Conservation (phyloP, 2,797 vertebrate species). For the Phrynocephalus vlangalii region DNA sequence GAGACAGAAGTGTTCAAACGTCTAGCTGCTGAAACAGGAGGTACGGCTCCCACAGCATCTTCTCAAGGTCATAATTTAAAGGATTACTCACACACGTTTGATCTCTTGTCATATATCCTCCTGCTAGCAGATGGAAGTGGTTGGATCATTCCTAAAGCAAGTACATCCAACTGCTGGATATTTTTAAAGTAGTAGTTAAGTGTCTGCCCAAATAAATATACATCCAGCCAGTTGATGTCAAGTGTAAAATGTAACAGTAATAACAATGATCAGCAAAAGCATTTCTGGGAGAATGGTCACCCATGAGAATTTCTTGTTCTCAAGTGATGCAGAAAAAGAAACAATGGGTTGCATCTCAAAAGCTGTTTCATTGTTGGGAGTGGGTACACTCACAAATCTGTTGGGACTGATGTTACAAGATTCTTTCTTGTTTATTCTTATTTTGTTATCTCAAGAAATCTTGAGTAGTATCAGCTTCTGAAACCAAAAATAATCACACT, state of each 20-base stretch:
- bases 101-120: conserved; percentile 49
- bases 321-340: background rate
- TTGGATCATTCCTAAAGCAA: conserved; percentile 56
- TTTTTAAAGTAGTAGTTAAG: conserved; percentile 1
- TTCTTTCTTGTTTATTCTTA: background rate
- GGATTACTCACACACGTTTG: conserved; percentile 56
- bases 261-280: background rate
- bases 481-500: background rate
- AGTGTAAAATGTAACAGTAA: conserved; percentile 43
- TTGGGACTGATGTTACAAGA: background rate
- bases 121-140: conserved; percentile 33
- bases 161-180: background rate
- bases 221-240: conserved; percentile 45
- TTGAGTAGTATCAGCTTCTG: background rate
- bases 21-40: conserved; percentile 47
- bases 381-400: background rate
- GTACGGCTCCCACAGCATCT: conserved; percentile 36
- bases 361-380: background rate
- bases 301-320: conserved; percentile 39
- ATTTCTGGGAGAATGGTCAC: conserved; percentile 36
- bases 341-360: conserved; percentile 12
- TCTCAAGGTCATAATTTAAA: conserved; percentile 61
- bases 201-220: conserved; percentile 57
- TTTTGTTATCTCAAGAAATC: background rate
- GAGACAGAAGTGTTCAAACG: conserved; percentile 40